phyloP scores from a whole-genome alignment of 2,888 invertebrate species.

The Aelia acuminata region DNA sequence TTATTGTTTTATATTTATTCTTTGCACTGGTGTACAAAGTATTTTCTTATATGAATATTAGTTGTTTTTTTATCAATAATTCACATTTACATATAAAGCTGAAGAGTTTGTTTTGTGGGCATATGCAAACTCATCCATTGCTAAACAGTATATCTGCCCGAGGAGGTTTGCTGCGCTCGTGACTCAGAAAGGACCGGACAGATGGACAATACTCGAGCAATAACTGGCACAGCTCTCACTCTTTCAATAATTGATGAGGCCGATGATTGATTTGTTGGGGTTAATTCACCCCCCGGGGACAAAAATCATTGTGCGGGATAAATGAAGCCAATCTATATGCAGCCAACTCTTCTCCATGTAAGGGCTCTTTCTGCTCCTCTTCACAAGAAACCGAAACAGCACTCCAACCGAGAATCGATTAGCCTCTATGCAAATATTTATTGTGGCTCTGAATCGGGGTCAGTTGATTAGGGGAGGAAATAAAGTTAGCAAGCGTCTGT shows the following conservation, averaged over 20 bases:
- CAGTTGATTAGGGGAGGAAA: constrained; percentile 19
- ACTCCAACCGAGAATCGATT: neutral
- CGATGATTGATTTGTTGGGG: constrained; percentile 42
- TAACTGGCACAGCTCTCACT: constrained; percentile 2
- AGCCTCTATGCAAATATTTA: constrained; percentile 10
- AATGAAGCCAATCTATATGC: constrained; percentile 49
- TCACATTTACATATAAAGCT: too few relatives aligned
- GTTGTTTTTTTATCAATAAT: too few relatives aligned
- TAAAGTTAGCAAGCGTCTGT: neutral
- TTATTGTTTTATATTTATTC: too few relatives aligned
- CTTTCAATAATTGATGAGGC: constrained; percentile 42
- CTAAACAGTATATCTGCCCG: too few relatives aligned
- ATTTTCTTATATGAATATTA: too few relatives aligned
- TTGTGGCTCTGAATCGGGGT: neutral
- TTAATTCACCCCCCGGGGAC: constrained; percentile 31
- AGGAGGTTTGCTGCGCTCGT: neutral
- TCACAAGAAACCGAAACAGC: neutral
- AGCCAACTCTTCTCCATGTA: neutral
- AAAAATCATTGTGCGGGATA: constrained; percentile 35
- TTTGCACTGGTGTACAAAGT: too few relatives aligned
- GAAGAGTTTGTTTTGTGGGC: too few relatives aligned
- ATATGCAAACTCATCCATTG: too few relatives aligned
- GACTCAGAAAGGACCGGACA: constrained; percentile 23
- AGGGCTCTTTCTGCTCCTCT: neutral
- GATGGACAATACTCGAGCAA: constrained; percentile 28